Conservation (phyloP, 2,113 vertebrate species). For the Saccopteryx bilineata region DNA sequence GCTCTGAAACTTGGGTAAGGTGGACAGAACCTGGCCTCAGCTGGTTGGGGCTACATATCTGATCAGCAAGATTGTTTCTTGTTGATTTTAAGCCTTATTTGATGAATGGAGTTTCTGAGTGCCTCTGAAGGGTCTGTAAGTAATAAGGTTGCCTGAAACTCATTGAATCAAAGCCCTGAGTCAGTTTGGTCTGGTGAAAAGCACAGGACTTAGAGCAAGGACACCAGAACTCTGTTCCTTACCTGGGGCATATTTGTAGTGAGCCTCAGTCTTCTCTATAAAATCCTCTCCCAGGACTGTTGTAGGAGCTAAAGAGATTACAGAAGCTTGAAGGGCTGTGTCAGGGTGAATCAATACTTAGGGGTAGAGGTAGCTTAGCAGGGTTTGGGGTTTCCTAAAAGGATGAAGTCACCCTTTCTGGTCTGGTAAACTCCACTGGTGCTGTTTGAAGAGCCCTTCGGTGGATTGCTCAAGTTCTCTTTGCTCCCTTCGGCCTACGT, state of each 20-base stretch:
- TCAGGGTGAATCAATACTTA: background rate
- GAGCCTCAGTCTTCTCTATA: background rate
- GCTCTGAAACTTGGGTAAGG: background rate
- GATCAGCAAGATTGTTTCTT: background rate
- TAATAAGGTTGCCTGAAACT: slow-evolving; percentile 19
- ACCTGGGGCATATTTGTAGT: background rate
- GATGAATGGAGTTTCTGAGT: background rate
- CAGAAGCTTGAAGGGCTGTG: background rate
- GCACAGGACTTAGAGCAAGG: background rate
- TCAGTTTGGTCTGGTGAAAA: background rate
- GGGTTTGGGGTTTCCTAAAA: background rate
- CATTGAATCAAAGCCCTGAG: background rate
- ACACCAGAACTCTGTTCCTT: background rate
- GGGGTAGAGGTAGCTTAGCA: background rate
- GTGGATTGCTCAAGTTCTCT: background rate
- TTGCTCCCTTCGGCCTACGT: background rate
- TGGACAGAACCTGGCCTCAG: background rate
- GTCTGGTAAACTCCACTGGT: background rate
- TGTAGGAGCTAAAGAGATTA: background rate
- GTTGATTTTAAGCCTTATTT: background rate
- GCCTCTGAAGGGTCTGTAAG: background rate
- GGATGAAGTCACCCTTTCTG: background rate
- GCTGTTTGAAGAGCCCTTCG: background rate
- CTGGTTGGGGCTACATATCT: background rate
- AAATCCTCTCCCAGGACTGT: background rate